Evolutionary conservation across 2,113 vertebrate genomes (phyloP).

Genomic region (Thamnophis sirtalis): DNA sequence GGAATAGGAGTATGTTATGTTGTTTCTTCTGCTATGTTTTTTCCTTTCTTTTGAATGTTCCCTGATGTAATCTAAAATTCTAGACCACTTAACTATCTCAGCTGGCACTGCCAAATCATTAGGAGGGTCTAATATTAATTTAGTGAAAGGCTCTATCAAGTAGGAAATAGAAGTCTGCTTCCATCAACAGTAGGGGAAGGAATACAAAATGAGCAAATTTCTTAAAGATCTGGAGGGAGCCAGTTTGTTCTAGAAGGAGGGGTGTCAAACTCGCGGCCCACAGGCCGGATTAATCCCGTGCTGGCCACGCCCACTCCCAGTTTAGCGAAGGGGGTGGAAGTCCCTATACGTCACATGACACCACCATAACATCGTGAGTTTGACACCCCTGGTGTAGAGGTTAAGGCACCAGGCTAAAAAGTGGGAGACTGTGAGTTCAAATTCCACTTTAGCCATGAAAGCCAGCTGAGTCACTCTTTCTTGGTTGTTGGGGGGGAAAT

Average conservation of each 20-base stretch:
- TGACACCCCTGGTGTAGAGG: neutral
- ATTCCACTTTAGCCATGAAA: neutral
- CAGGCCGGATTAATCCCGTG: accelerated
- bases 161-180: neutral
- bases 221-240: neutral
- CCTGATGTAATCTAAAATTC: neutral
- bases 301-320: neutral
- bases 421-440: neutral
- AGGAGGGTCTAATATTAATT: neutral
- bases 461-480: neutral
- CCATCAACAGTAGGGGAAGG: neutral
- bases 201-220: neutral
- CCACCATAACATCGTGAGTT: neutral
- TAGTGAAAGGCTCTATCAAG: neutral
- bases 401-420: neutral
- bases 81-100: neutral
- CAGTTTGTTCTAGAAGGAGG: neutral
- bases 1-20: neutral
- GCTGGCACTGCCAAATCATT: neutral
- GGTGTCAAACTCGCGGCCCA: neutral
- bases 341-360: neutral
- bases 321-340: neutral
- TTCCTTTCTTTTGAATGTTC: neutral
- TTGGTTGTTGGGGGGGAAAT: too few species aligned
- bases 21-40: neutral